Evolutionary conservation across 2,888 invertebrate genomes (phyloP).

Genomic region (Hirtodrosophila alboralis): DNA sequence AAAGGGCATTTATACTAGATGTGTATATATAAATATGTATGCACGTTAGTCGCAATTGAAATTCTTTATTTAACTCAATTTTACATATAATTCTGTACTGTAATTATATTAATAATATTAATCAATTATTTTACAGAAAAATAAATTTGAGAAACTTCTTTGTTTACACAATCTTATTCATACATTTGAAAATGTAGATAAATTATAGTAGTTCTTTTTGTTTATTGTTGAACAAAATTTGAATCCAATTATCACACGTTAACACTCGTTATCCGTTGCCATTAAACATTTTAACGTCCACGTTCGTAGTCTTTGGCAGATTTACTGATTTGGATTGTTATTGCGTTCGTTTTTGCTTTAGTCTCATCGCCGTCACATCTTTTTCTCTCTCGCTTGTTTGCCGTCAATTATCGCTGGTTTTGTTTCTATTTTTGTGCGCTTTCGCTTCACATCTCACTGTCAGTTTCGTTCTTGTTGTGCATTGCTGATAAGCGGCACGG

Average conservation of each 20-base stretch:
- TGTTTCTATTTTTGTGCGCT: slow-evolving; percentile 70
- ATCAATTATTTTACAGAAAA: not conserved
- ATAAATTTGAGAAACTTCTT: slow-evolving; percentile 3
- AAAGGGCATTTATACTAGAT: slow-evolving; percentile 39
- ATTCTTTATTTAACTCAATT: slow-evolving; percentile 11
- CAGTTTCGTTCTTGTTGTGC: slow-evolving; percentile 66
- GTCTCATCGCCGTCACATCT: slow-evolving; percentile 29
- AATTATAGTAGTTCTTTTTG: too few species aligned
- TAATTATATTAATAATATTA: not conserved
- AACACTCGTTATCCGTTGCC: slow-evolving; percentile 28
- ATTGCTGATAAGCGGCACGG: slow-evolving; percentile 70
- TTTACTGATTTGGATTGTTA: slow-evolving; percentile 66
- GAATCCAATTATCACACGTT: slow-evolving; percentile 18
- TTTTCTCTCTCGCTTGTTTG: slow-evolving; percentile 40
- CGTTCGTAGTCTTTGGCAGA: slow-evolving; percentile 48
- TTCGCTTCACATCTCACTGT: slow-evolving; percentile 51
- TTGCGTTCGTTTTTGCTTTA: slow-evolving; percentile 27
- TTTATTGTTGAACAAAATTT: slow-evolving; percentile 13
- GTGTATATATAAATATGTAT: slow-evolving; percentile 10
- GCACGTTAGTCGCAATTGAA: slow-evolving; percentile 18
- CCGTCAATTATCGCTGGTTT: slow-evolving; percentile 61
- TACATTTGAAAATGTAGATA: too few species aligned
- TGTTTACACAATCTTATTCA: slow-evolving; percentile 3
- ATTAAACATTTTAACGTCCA: slow-evolving; percentile 50
- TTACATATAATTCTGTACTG: slow-evolving; percentile 16